phyloP scores from a whole-genome alignment of 1,140 invertebrate genomes.

The Ceratosolen solmsi region DNA sequence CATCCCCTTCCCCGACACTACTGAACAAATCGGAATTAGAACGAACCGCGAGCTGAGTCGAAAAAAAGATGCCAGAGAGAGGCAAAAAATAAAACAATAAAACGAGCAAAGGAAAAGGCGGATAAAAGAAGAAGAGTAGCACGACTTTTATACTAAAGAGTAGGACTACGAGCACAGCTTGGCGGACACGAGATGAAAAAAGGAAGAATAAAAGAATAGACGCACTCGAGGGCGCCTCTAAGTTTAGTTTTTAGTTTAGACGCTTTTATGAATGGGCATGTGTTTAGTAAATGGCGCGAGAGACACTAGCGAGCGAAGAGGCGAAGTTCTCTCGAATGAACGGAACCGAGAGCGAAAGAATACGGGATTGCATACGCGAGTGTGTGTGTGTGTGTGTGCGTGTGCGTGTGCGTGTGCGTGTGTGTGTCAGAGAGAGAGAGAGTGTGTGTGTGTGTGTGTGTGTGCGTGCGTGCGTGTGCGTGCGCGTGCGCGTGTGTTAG shows the following conservation, averaged over 20 bases:
- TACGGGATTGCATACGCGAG: too few relatives aligned
- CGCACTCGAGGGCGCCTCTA: constrained; percentile 46
- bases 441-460: too few relatives aligned
- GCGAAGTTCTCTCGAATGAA: constrained; percentile 6
- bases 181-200: constrained; percentile 20
- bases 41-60: background rate
- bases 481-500: too few relatives aligned
- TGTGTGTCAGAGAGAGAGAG: constrained; percentile 42
- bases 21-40: constrained; percentile 11
- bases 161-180: background rate
- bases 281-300: constrained; percentile 60
- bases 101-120: background rate
- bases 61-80: background rate
- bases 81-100: constrained; percentile 1
- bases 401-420: too few relatives aligned
- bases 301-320: constrained; percentile 31
- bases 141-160: too few relatives aligned
- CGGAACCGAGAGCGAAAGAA: constrained; percentile 16
- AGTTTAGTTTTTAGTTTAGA: constrained; percentile 58
- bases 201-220: constrained; percentile 23
- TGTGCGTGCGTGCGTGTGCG: too few relatives aligned
- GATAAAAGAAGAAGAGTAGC: background rate
- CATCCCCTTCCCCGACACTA: background rate
- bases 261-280: constrained; percentile 63
- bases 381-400: too few relatives aligned